Conservation (phyloP, 2,797 vertebrate species). For the Eleutherodactylus coqui region DNA sequence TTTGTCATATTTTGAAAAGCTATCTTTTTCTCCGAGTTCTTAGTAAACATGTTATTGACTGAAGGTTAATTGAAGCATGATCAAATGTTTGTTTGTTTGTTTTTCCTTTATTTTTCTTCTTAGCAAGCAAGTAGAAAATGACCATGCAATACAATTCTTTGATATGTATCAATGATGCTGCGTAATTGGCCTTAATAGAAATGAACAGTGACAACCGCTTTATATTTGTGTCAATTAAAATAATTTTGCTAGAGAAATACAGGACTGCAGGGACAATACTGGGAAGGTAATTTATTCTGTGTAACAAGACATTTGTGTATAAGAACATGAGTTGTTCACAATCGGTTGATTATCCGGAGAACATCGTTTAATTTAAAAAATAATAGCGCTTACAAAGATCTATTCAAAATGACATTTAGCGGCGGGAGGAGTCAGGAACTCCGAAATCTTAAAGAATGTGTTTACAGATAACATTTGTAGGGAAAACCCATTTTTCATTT, state of each 20-base stretch:
- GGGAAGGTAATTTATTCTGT: constrained; percentile 27
- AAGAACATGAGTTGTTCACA: constrained; percentile 20
- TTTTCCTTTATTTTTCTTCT: not conserved
- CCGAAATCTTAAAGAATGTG: no score
- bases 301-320: constrained; percentile 4
- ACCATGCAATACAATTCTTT: not conserved
- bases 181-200: constrained; percentile 18
- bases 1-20: no score
- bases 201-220: constrained; percentile 7
- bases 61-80: not conserved
- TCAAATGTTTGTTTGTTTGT: not conserved
- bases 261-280: constrained; percentile 8
- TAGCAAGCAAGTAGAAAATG: not conserved
- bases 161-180: not conserved
- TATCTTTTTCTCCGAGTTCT: no score
- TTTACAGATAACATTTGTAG: no score
- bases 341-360: constrained; percentile 3
- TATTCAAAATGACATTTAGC: not conserved
- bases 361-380: constrained; percentile 5
- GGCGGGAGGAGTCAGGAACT: not conserved
- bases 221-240: constrained; percentile 43
- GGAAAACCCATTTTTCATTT: no score
- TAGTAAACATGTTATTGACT: no score
- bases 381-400: not conserved
- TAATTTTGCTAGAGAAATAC: constrained; percentile 11